These are phyloP conservation scores for Ailurus styani DNA, from an alignment of 2,113 vertebrate genomes.

Conservation along the genomic window DNA sequence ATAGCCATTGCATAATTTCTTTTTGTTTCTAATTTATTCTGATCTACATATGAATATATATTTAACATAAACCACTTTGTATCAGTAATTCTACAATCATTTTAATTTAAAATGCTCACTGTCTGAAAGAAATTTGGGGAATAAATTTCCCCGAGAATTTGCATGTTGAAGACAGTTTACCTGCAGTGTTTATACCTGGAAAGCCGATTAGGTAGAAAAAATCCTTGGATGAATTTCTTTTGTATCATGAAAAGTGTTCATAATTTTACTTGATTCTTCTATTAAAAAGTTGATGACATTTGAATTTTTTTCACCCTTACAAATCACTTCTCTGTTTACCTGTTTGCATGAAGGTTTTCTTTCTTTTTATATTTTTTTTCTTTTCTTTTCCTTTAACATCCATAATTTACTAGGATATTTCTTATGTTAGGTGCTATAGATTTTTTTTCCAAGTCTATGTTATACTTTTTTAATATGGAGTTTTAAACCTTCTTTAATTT, in stretches of 20 bases:
- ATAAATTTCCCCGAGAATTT: not conserved
- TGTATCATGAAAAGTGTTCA: not conserved
- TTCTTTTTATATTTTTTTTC: not conserved
- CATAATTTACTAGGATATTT: not conserved
- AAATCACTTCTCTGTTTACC: not conserved
- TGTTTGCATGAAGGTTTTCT: not conserved
- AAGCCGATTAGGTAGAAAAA: not conserved
- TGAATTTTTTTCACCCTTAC: not conserved
- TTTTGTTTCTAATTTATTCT: not conserved
- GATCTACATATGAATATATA: not conserved
- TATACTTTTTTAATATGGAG: not conserved
- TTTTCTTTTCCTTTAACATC: not conserved
- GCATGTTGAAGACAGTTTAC: not conserved
- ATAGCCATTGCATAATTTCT: not conserved
- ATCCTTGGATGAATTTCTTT: not conserved
- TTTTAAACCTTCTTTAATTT: not conserved
- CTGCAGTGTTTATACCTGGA: not conserved
- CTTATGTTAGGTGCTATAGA: not conserved
- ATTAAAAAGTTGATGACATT: not conserved
- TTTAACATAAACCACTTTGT: not conserved
- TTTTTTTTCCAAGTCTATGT: not conserved
- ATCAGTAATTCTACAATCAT: not conserved
- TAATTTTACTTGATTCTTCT: not conserved
- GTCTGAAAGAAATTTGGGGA: not conserved
- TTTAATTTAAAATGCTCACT: not conserved